These are phyloP conservation scores for Vireo altiloquus DNA, from an alignment of 2,113 vertebrate species.

Conservation along the genomic window DNA sequence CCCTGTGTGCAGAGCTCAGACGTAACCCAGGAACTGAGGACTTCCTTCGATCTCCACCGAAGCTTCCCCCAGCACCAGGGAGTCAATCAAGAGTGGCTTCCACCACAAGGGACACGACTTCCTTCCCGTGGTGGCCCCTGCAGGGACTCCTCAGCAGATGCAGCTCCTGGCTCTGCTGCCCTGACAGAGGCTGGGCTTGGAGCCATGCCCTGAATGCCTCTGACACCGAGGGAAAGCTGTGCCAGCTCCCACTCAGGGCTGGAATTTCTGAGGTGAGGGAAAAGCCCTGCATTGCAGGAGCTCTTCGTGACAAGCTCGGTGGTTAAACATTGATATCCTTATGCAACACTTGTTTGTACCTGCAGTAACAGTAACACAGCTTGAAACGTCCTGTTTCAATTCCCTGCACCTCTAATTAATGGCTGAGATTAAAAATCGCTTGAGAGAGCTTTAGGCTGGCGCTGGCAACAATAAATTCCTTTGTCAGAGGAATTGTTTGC, in stretches of 20 bases:
- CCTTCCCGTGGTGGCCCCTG: not conserved
- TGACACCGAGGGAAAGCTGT: not conserved
- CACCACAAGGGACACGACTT: constrained; percentile 27
- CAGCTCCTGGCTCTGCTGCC: not conserved
- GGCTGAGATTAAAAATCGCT: not conserved
- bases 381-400: not conserved
- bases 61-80: not conserved
- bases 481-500: not conserved
- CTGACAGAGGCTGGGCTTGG: not conserved
- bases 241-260: not conserved
- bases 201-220: not conserved
- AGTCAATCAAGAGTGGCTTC: not conserved
- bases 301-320: not conserved
- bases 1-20: not conserved
- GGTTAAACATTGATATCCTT: not conserved
- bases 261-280: not conserved
- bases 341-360: not conserved
- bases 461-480: not conserved
- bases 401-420: not conserved
- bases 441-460: not conserved
- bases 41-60: not conserved
- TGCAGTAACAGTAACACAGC: not conserved
- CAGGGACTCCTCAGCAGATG: not conserved
- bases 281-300: not conserved
- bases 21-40: not conserved